Percentiles rank a stretch among this genome's conserved stretches.
These are phyloP conservation scores for Charadrius vociferus DNA, from an alignment of 2,113 vertebrate genomes.

Conservation along the genomic window DNA sequence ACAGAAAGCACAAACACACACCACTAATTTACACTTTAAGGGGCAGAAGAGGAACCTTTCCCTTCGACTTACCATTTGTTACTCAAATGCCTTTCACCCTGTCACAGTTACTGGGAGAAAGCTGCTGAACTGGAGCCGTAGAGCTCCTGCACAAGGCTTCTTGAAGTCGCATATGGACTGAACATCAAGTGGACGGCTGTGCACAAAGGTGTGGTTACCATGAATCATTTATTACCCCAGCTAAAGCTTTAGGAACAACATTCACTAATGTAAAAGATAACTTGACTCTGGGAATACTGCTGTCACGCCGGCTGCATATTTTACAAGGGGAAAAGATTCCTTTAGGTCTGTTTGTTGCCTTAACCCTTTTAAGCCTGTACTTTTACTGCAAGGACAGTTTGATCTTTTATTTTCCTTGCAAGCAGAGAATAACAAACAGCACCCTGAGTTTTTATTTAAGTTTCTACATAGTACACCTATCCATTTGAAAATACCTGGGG, in stretches of 20 bases:
- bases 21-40: slow-evolving; percentile 70
- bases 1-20: slow-evolving; percentile 42
- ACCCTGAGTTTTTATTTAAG: background rate
- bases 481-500: slow-evolving; percentile 12
- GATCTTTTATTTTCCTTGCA: slow-evolving; percentile 57
- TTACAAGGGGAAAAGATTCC: slow-evolving; percentile 39
- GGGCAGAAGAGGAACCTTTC: slow-evolving; percentile 56
- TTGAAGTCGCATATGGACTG: slow-evolving; percentile 58
- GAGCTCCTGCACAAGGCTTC: slow-evolving; percentile 26
- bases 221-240: slow-evolving; percentile 73
- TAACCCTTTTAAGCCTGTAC: slow-evolving; percentile 34
- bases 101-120: slow-evolving; percentile 54
- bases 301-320: slow-evolving; percentile 42
- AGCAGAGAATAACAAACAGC: slow-evolving; percentile 2
- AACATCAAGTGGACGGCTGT: slow-evolving; percentile 67
- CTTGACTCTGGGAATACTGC: slow-evolving; percentile 64
- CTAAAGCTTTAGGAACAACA: slow-evolving; percentile 57
- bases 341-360: slow-evolving; percentile 42
- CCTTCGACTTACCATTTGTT: slow-evolving; percentile 63
- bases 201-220: slow-evolving; percentile 66
- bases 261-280: slow-evolving; percentile 69
- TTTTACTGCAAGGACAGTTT: slow-evolving; percentile 20
- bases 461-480: background rate
- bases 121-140: slow-evolving; percentile 45
- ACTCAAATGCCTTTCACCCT: slow-evolving; percentile 66